Evolutionary conservation across 1,140 invertebrate genomes (phyloP), one percentile per base, ranked within the genome.

Genomic region (Microplitis mediator): DNA sequence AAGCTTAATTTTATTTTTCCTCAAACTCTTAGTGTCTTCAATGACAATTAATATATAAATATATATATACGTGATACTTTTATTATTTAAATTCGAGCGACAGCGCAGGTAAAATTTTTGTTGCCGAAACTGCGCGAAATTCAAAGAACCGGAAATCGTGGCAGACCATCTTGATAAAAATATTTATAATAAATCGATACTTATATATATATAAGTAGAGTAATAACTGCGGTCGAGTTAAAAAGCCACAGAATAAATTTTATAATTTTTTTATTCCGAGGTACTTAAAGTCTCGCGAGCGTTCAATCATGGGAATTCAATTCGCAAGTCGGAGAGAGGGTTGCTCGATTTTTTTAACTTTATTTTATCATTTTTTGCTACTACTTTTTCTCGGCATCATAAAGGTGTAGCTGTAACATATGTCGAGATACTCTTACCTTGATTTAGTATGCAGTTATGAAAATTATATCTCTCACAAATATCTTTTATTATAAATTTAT

Each of bases 221-320:
- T 35, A 61, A 61, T 61, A 61, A 61, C 16, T 61, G 60, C 60
- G 32, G 32, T 61, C 3, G 60, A 61, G 23, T 61, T 61, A 61
- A 61, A 61, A 61, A 61, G 60, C 60, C 32, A 32, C 11, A 32
- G 32, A 61, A 13, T 32, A 13, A 32, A 34, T 31, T n/a, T 58
- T 58, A 3, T 61, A 13, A 61, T 32, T 4, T 35, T 31, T 35
- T 32, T 23, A 23, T 23, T 9, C 32, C 13, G 14, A 35, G 31
- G 60, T 61, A 61, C 60, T 13, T 23, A 58, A 13, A 14, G n/a
- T 6, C 31, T 58, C 54, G 6, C 54, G 31, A 32, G 16, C n/a
- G 32, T 61, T 61, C 32, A 56, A 14, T 61, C 60, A 61, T 61
- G 60, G 32, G 60, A 61, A 35, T 61, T 61, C 60, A 61, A 61